A percentile compares a stretch with the other conserved stretches of the same genome.
Evolutionary conservation across 2,888 invertebrate genomes (phyloP).

Genomic region (Gymnoscelis rufifasciata): DNA sequence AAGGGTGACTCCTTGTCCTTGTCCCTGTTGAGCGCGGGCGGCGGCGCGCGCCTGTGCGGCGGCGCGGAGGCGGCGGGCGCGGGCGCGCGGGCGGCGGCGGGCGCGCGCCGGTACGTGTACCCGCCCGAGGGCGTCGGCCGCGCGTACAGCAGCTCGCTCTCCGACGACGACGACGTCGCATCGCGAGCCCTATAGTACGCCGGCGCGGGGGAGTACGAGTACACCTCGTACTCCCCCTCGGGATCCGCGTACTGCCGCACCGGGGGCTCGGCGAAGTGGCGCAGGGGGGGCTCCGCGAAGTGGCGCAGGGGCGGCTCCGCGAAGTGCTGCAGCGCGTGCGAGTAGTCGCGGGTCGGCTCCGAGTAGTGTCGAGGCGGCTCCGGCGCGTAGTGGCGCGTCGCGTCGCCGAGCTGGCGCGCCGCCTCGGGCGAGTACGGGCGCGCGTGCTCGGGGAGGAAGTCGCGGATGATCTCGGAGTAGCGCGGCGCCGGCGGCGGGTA

Average conservation of each 20-base stretch:
- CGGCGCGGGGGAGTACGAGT: slow-evolving; percentile 17
- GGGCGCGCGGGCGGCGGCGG: slow-evolving; percentile 14
- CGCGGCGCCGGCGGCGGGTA: slow-evolving; percentile 23
- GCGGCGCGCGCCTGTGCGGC: slow-evolving; percentile 22
- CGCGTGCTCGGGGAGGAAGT: slow-evolving; percentile 33
- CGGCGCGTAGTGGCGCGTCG: slow-evolving; percentile 9
- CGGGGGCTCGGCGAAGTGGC: background rate
- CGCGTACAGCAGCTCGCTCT: slow-evolving; percentile 54
- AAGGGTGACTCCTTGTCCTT: slow-evolving; percentile 39
- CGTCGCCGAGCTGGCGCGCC: slow-evolving; percentile 13
- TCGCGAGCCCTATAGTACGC: slow-evolving; percentile 27
- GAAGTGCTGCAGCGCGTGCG: slow-evolving; percentile 16
- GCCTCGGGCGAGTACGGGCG: slow-evolving; percentile 29
- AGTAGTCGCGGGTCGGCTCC: slow-evolving; percentile 21
- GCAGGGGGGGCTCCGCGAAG: slow-evolving; percentile 2
- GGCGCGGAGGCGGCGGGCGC: background rate
- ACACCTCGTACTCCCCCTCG: slow-evolving; percentile 4
- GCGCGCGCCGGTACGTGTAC: slow-evolving; percentile 51
- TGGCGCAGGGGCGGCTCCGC: slow-evolving; percentile 6
- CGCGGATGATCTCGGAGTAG: slow-evolving; percentile 22
- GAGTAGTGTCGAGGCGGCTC: slow-evolving; percentile 2
- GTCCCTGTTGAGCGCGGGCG: slow-evolving; percentile 16
- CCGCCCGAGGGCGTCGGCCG: slow-evolving; percentile 55
- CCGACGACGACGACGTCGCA: slow-evolving; percentile 16
- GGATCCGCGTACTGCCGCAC: background rate